These are phyloP conservation scores for Cervus canadensis DNA, from an alignment of 2,113 vertebrate species.

Conservation along the genomic window DNA sequence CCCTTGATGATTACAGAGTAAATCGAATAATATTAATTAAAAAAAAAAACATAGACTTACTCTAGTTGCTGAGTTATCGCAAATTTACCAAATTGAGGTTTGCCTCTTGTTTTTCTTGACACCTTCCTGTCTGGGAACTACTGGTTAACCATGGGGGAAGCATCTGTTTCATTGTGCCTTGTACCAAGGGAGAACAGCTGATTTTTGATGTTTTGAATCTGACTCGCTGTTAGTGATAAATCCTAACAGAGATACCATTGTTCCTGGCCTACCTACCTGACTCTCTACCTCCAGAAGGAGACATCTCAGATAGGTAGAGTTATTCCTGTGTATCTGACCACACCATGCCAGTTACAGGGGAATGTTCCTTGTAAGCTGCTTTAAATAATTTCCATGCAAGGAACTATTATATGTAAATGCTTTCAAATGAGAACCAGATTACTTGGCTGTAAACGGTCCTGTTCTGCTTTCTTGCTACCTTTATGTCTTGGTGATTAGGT, in stretches of 20 bases:
- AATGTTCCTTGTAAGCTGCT: background rate
- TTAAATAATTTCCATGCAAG: background rate
- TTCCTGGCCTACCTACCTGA: background rate
- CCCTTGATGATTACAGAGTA: background rate
- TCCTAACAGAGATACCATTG: background rate
- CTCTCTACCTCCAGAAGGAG: background rate
- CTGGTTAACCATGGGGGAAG: background rate
- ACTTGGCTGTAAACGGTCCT: background rate
- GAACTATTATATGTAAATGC: background rate
- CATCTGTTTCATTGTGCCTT: background rate
- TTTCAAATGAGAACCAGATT: background rate
- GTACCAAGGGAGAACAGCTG: background rate
- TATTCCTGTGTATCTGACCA: background rate
- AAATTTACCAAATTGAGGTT: slow-evolving; percentile 1
- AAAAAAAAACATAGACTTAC: background rate
- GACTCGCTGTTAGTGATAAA: background rate
- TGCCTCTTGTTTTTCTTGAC: background rate
- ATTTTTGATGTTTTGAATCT: background rate
- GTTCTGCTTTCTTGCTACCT: background rate
- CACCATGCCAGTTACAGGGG: background rate
- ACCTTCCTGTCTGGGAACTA: background rate
- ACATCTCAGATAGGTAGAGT: background rate
- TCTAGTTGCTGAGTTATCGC: background rate
- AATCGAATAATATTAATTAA: background rate
- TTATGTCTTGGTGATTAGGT: background rate